These are phyloP conservation scores for Anneissia japonica DNA, from an alignment of 35 echinoderm and acorn worm species.

Conservation along the genomic window DNA sequence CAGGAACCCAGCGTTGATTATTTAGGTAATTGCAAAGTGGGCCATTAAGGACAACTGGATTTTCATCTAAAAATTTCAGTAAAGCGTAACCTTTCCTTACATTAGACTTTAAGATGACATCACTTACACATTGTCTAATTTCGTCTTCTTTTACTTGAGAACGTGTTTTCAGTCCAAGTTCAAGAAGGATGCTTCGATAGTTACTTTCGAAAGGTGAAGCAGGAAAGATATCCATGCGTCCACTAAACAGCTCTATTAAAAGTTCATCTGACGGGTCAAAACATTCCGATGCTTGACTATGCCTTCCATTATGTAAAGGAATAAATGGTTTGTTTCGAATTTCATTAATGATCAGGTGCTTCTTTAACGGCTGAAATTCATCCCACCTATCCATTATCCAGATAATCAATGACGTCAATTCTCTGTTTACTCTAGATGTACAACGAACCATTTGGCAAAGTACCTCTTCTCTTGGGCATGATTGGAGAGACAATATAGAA, in stretches of 20 bases:
- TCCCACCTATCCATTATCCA: background rate
- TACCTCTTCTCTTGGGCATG: background rate
- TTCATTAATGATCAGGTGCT: background rate
- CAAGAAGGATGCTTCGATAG: background rate
- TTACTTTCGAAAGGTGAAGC: background rate
- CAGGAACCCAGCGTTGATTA: background rate
- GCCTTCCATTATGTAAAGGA: background rate
- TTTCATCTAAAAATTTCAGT: background rate
- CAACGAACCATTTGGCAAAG: background rate
- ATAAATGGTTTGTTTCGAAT: background rate
- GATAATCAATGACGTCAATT: background rate
- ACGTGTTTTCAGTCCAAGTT: background rate
- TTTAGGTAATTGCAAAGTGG: background rate
- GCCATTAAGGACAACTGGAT: background rate
- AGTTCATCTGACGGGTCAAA: constrained; percentile 22
- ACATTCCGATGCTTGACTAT: background rate
- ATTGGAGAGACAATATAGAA: background rate
- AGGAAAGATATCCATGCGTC: background rate
- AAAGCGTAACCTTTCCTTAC: background rate
- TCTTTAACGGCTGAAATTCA: background rate
- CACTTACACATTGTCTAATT: background rate
- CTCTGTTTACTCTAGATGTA: background rate
- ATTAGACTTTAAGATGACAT: background rate
- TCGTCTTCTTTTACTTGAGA: background rate
- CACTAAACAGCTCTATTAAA: background rate